Evolutionary conservation across 2,888 invertebrate species (phyloP), one percentile per base, ranked within the genome.

Genomic region (Folsomia candida): DNA sequence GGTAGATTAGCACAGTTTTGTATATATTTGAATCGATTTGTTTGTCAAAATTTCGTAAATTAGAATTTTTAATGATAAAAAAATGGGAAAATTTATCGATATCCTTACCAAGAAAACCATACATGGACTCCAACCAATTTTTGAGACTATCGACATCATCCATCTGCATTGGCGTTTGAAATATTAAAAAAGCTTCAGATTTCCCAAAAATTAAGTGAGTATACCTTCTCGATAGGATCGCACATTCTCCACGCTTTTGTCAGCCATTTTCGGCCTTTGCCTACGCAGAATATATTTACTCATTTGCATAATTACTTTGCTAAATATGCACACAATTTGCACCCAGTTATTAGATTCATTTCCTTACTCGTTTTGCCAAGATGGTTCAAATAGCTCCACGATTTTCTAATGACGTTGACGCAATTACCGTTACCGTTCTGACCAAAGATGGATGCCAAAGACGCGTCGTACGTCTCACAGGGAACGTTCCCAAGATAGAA

Each of bases 231-330:
- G 9, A 93, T 81, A 0, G 89, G 87, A 20, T 86, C 84, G 81
- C 96, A 96, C 1, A 96, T 85, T 61, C 89, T 88, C 87, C 94
- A 95, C 24, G 87, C 86, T 11, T 87, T 85, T 27, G 88, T 87
- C 2, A 97, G 81, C 86, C 88, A 89, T 9, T 86, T 83, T 69
- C 87, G 87, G 0, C 93, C 94, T 67, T 87, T 88, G 14, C 87
- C 88, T 83, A n/a, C n/a, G n/a, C n/a, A n/a, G n/a, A n/a, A n/a
- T n/a, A n/a, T n/a, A n/a, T n/a, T n/a, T n/a, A n/a, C n/a, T n/a
- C n/a, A n/a, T n/a, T n/a, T n/a, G n/a, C n/a, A n/a, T n/a, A n/a
- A n/a, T n/a, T n/a, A n/a, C n/a, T n/a, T n/a, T 24, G 14, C 24
- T 27, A 51, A 51, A 51, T 18, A 51, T 51, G 18, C 11, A 51